Conservation (phyloP, 2,113 vertebrate species). For the Psilopsiagon aurifrons region DNA sequence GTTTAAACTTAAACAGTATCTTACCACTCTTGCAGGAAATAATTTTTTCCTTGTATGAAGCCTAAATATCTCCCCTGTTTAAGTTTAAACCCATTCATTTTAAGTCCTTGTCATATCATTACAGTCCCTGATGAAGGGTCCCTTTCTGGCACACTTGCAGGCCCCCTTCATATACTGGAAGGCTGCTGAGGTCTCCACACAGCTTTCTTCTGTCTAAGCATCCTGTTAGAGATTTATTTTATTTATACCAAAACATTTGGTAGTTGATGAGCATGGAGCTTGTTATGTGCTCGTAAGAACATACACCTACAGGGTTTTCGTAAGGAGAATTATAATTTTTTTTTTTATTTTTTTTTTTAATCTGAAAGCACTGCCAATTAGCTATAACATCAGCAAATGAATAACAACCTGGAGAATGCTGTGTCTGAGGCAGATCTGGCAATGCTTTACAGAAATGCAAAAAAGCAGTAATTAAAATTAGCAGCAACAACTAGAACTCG, state of each 20-base stretch:
- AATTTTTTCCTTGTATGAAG: too few relatives aligned
- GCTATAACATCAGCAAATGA: constrained; percentile 11
- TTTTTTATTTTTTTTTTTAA: not conserved
- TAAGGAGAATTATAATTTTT: not conserved
- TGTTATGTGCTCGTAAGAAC: not conserved
- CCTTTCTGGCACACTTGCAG: not conserved
- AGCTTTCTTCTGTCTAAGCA: not conserved
- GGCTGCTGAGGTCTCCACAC: not conserved
- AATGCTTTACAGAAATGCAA: constrained; percentile 12
- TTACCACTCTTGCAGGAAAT: not conserved
- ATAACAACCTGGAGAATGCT: constrained; percentile 1
- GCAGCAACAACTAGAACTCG: not conserved
- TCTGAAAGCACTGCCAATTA: constrained; percentile 4
- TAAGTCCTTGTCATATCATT: not conserved
- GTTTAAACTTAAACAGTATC: not conserved
- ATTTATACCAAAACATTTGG: constrained; percentile 30
- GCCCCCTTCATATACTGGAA: not conserved
- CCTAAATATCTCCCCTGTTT: too few relatives aligned
- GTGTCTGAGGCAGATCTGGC: constrained; percentile 8
- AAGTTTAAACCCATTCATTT: too few relatives aligned
- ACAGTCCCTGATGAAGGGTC: not conserved
- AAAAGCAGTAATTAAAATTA: constrained; percentile 60
- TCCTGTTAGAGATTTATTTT: constrained; percentile 14
- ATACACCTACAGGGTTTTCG: not conserved
- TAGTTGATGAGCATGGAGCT: not conserved